These are phyloP conservation scores for Orthosia incerta DNA, from an alignment of 2,888 invertebrate genomes.

Conservation along the genomic window DNA sequence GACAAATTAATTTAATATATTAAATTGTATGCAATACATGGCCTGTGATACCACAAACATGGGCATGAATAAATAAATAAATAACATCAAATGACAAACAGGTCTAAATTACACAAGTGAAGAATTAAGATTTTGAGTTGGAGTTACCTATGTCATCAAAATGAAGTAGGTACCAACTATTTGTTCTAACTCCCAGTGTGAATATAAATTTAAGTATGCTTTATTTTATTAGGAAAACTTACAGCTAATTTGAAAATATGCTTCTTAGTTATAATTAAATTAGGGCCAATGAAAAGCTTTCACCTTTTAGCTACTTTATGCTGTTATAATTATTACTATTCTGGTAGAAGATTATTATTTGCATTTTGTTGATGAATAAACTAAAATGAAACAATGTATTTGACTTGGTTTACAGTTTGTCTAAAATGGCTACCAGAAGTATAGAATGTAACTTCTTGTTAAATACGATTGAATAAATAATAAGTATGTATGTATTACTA, in stretches of 20 bases:
- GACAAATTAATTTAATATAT: slow-evolving; percentile 7
- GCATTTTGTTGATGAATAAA: neutral
- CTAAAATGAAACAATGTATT: neutral
- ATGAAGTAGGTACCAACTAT: neutral
- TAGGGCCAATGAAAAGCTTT: too few relatives aligned
- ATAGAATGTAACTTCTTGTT: neutral
- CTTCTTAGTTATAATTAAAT: too few relatives aligned
- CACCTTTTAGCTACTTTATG: too few relatives aligned
- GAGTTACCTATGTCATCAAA: slow-evolving; percentile 4
- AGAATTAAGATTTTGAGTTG: neutral
- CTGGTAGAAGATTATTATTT: neutral
- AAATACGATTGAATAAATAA: slow-evolving; percentile 4
- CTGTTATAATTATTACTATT: neutral
- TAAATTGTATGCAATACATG: slow-evolving; percentile 25
- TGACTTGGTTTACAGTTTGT: neutral
- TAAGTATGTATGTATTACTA: neutral
- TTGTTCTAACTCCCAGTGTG: neutral
- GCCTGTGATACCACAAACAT: slow-evolving; percentile 17
- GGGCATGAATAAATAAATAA: slow-evolving; percentile 27
- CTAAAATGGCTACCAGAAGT: neutral
- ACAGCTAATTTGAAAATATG: too few relatives aligned
- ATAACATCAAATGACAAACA: slow-evolving; percentile 21
- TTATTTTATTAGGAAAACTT: neutral
- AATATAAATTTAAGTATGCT: neutral
- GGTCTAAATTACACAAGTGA: neutral